A percentile compares a stretch with the other conserved stretches of the same genome.
These are phyloP conservation scores for Leptocoma aspasia DNA, from an alignment of 2,113 vertebrate genomes.

Conservation along the genomic window DNA sequence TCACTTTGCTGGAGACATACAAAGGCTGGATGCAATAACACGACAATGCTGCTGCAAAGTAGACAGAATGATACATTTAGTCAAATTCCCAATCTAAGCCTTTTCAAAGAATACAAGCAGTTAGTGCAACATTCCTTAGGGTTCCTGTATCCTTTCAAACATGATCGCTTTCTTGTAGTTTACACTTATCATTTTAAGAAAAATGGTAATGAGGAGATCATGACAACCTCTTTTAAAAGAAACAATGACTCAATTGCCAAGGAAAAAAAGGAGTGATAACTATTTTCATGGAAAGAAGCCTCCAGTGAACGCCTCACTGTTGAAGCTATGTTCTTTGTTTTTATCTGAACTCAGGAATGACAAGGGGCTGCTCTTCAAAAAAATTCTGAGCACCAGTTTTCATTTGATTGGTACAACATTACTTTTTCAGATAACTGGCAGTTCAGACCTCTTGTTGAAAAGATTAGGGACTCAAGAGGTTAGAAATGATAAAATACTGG, in stretches of 20 bases:
- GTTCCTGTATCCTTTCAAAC: conserved; percentile 53
- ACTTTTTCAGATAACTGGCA: conserved; percentile 29
- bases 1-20: conserved; percentile 11
- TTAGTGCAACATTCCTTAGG: conserved; percentile 42
- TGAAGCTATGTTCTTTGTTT: conserved; percentile 36
- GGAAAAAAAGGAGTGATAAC: conserved; percentile 51
- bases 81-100: conserved; percentile 16
- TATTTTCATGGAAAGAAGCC: conserved; percentile 63
- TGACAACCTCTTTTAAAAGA: conserved; percentile 60
- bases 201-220: conserved; percentile 69
- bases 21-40: neutral
- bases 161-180: conserved; percentile 49
- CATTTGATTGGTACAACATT: neutral
- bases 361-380: conserved; percentile 31
- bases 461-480: neutral
- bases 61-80: conserved; percentile 38
- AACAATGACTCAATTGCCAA: conserved; percentile 59
- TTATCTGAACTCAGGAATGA: conserved; percentile 35
- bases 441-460: conserved; percentile 9
- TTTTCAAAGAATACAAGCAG: conserved; percentile 41
- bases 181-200: conserved; percentile 68
- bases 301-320: conserved; percentile 21
- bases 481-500: neutral
- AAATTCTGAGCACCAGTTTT: conserved; percentile 13
- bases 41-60: conserved; percentile 5